Evolutionary conservation across 2,113 vertebrate species (phyloP).

Genomic region (Tyrannus savana): DNA sequence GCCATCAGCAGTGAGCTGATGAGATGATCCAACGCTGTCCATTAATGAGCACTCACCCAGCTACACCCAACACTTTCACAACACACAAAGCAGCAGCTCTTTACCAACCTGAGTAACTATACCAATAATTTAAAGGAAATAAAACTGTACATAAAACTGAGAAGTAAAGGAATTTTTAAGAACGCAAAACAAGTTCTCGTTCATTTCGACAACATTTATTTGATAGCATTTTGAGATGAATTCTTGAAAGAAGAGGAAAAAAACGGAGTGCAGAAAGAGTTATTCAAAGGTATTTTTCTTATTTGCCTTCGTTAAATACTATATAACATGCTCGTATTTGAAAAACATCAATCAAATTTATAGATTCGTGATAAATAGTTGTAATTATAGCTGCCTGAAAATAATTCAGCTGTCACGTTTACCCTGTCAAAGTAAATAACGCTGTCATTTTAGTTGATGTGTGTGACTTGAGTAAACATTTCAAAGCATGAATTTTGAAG

Average conservation of each 20-base stretch:
- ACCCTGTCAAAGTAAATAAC: constrained; percentile 57
- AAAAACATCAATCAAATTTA: constrained; percentile 60
- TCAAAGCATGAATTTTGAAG: constrained; percentile 62
- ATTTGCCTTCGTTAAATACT: constrained; percentile 25
- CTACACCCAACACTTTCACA: not conserved
- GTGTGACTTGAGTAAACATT: constrained; percentile 48
- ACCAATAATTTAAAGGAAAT: constrained; percentile 25
- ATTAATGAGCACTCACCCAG: not conserved
- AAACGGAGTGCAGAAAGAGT: not conserved
- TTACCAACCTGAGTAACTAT: not conserved
- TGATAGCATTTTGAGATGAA: constrained; percentile 36
- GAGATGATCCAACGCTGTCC: not conserved
- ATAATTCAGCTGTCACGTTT: constrained; percentile 63
- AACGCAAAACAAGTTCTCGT: not conserved
- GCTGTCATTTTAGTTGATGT: constrained; percentile 44
- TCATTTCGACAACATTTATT: constrained; percentile 34
- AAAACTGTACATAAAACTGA: not conserved
- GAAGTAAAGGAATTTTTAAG: constrained; percentile 12
- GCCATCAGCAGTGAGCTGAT: not conserved
- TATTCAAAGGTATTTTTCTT: constrained; percentile 22
- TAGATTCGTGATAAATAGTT: constrained; percentile 37
- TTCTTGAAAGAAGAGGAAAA: constrained; percentile 16
- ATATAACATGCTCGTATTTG: constrained; percentile 1
- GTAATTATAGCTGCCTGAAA: constrained; percentile 49
- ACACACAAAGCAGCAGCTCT: not conserved